These are phyloP conservation scores for Magallana nippona DNA, from an alignment of 2,888 invertebrate genomes.

Conservation along the genomic window DNA sequence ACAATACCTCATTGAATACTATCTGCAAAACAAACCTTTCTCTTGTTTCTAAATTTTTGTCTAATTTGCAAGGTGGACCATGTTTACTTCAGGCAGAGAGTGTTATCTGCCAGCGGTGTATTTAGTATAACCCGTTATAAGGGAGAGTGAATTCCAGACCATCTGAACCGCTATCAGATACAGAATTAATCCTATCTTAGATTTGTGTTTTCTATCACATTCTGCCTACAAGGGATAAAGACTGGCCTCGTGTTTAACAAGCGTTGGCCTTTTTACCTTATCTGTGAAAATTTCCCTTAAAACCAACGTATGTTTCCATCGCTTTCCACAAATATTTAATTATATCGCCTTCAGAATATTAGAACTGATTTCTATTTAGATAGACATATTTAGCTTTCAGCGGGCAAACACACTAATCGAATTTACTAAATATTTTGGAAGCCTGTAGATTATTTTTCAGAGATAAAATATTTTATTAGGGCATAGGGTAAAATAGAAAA, in stretches of 20 bases:
- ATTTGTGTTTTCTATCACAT: constrained; percentile 17
- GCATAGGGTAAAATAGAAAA: neutral
- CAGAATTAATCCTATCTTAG: constrained; percentile 16
- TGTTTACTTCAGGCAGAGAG: neutral
- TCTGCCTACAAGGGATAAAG: constrained; percentile 4
- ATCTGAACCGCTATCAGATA: neutral
- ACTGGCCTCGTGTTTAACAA: constrained; percentile 1
- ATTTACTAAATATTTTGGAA: constrained; percentile 33
- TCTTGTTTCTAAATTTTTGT: constrained; percentile 14
- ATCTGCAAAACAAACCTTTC: neutral
- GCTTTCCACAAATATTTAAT: constrained; percentile 40
- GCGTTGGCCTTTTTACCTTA: constrained; percentile 33
- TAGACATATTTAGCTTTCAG: constrained; percentile 25
- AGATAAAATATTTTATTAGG: neutral
- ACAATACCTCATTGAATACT: neutral
- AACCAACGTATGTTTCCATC: constrained; percentile 35
- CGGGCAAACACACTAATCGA: constrained; percentile 19
- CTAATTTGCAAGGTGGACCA: constrained; percentile 1
- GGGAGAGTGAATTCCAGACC: constrained; percentile 14
- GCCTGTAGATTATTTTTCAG: constrained; percentile 17
- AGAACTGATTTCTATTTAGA: constrained; percentile 19
- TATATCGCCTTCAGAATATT: constrained; percentile 35
- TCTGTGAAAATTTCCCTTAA: constrained; percentile 37
- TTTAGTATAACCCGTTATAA: neutral
- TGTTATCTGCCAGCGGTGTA: constrained; percentile 6